Base-by-base conservation (phyloP, 2,113 vertebrate species). In the Promerops cafer region DNA sequence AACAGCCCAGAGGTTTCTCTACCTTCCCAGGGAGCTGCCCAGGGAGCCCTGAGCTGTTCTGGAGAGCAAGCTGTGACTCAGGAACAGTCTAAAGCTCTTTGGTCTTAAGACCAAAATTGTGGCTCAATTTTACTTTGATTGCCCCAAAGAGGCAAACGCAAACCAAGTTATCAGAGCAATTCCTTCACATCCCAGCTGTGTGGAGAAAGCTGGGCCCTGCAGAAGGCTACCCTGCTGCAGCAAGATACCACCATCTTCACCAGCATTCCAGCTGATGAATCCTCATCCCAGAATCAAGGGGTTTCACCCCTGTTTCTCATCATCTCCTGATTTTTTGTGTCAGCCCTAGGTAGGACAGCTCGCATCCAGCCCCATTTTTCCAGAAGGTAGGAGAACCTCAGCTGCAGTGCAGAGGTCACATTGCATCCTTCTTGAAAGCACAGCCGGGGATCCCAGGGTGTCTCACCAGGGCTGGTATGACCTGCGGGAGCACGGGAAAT, bases 111-210 rank as follows among this genome's bases (percentile, higher is more conserved):
- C n/a, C n/a, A n/a, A n/a, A n/a, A 45, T 18, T 33, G 6, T 11
- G 7, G 22, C 13, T 69, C 2, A 0, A 2, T 76, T 71, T 75
- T 52, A 35, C 31, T 54, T 91, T 72, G 42, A 6, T 45, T 53
- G 6, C 15, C 47, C 14, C 9, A 23, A 23, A 74, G 42, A 20
- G 27, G 39, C 49, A 78, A 79, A 82, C 7, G 21, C 74, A 70
- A 90, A 85, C 13, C 12, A 15, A 33, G 7, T 30, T 14, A 26
- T 8, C 10, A 15, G 56, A 35, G 11, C 24, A 56, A 76, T 14
- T 39, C 39, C 42, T 57, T 65, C n/a, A 23, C 2, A 1, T 42
- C 49, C 33, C 4, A 4, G 30, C 7, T 0, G 0, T 0, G 0
- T 5, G 33, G 52, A 61, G 39, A 37, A 53, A 49, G 53, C 35